phyloP scores from a whole-genome alignment of 2,113 vertebrate species.

The Phaetusa simplex region DNA sequence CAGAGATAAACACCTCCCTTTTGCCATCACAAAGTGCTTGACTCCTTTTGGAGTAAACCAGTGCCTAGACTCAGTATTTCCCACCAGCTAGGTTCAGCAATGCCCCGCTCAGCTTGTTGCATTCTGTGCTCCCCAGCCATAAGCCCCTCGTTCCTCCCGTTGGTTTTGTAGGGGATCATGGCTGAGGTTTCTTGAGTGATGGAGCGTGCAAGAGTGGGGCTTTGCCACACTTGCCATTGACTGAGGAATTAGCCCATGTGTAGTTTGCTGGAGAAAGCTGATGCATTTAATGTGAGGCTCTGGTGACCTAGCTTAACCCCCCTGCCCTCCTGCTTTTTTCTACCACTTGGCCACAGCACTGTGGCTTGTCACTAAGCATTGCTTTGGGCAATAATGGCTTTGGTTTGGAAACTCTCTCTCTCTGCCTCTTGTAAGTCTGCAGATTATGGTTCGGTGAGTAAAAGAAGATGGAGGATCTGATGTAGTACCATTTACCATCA shows the following conservation, averaged over 20 bases:
- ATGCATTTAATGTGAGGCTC: background rate
- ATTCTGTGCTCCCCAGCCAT: background rate
- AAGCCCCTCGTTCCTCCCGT: background rate
- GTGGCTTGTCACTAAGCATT: background rate
- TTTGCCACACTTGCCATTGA: background rate
- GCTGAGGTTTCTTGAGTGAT: background rate
- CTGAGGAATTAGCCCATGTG: background rate
- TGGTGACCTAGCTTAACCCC: rapidly evolving
- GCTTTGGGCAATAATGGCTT: background rate
- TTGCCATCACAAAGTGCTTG: background rate
- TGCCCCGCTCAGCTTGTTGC: background rate
- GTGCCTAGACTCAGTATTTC: background rate
- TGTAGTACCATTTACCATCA: background rate
- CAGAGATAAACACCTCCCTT: background rate
- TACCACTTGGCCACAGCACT: background rate
- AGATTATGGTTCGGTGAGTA: background rate
- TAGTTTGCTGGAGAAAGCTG: background rate
- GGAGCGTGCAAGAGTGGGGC: background rate
- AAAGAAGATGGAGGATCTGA: background rate
- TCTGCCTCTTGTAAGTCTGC: background rate
- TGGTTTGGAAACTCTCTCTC: background rate
- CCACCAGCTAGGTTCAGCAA: background rate
- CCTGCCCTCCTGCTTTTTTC: background rate
- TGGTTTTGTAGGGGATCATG: background rate
- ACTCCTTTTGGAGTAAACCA: background rate